Evolutionary conservation across 2,797 vertebrate genomes (phyloP).

Genomic region (Lagodon rhomboides): DNA sequence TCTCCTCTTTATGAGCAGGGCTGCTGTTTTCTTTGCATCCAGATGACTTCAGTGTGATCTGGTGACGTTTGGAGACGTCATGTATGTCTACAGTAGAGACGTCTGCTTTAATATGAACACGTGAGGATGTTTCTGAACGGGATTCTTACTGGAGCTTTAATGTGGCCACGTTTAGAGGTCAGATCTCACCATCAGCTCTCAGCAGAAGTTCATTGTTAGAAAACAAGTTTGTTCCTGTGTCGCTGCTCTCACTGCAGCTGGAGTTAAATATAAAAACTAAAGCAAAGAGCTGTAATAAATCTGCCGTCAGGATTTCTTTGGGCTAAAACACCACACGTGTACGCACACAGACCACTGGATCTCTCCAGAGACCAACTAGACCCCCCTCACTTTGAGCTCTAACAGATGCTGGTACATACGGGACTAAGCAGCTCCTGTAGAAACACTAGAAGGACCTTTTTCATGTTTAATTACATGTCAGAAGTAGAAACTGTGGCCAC

Average conservation of each 20-base stretch:
- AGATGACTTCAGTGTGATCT: neutral
- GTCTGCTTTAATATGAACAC: neutral
- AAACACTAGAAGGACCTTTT: neutral
- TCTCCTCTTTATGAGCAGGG: neutral
- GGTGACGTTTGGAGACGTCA: neutral
- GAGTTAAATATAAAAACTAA: neutral
- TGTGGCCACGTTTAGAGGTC: neutral
- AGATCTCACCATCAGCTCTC: neutral
- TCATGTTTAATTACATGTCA: neutral
- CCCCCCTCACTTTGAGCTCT: conserved; percentile 7
- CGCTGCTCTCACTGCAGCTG: neutral
- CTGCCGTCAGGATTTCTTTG: conserved; percentile 14
- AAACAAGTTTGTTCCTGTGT: neutral
- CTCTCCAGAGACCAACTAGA: conserved; percentile 16
- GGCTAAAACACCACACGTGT: conserved; percentile 10
- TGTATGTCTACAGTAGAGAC: neutral
- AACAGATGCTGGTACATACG: neutral
- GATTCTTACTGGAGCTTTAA: neutral
- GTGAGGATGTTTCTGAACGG: neutral
- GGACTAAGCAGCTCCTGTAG: neutral
- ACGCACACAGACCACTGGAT: conserved; percentile 20
- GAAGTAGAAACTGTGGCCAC: neutral
- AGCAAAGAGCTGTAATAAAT: conserved; percentile 22
- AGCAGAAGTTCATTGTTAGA: neutral
- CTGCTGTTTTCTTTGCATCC: neutral